Evolutionary conservation across 2,888 invertebrate species (phyloP), one percentile per base, ranked within the genome.

Genomic region (Zaprionus lineosus): DNA sequence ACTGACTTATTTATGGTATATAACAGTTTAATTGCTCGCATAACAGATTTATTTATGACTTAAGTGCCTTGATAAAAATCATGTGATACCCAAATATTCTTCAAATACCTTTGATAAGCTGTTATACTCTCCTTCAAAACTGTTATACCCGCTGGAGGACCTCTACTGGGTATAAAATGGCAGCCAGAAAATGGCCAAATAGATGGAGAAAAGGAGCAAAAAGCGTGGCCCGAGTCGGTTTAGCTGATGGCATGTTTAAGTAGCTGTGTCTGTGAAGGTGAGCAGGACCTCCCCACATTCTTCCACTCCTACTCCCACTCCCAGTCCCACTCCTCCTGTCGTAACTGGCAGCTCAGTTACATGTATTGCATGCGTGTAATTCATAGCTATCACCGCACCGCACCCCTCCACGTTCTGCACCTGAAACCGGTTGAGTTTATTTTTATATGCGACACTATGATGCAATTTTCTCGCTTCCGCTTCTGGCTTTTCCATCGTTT

Each of bases 371-470:
- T 72, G 73, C 60, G 77, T 81, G 77, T 84, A 81, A 76, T 81
- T 84, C 84, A 81, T 73, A 69, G 77, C 77, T 69, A 84, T 69
- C 82, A 67, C 51, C 67, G 15, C 55, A 53, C 52, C 40, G 15
- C 55, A 53, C 52, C 40, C 62, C 46, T 33, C 33, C 48, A 44
- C 69, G 34, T 40, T 24, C 47, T 61, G 59, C 61, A 68, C 81
- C 59, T 79, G 77, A 64, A 77, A 64, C 78, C 60, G 57, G 84
- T 74, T 73, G 68, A 72, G 69, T 84, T 85, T 81, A 81, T 78
- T 81, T 81, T 84, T 83, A 81, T 74, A 72, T 81, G 85, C 79
- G 75, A 83, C 79, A 83, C 79, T 83, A 83, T 83, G 79, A 79
- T 79, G 79, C 79, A 79, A 79, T 79, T 79, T 79, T 78, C 85